phyloP scores from a whole-genome alignment of 2,113 vertebrate genomes.

The Helogale parvula region DNA sequence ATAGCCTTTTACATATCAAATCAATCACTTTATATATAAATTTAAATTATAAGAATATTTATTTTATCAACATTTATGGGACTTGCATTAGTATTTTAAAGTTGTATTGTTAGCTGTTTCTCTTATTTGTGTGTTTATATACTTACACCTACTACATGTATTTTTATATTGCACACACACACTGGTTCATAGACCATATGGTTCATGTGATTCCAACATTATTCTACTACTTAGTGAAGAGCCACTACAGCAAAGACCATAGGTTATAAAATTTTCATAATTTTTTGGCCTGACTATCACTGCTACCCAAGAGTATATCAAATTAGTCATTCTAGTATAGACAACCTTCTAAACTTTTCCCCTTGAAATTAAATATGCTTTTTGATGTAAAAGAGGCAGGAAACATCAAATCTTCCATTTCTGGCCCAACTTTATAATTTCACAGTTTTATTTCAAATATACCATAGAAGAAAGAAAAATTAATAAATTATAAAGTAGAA shows the following conservation, averaged over 20 bases:
- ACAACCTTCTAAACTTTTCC: conserved; percentile 60
- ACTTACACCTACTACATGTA: not conserved
- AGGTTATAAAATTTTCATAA: conserved; percentile 69
- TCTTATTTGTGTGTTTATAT: not conserved
- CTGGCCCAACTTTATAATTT: conserved; percentile 38
- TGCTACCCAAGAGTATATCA: conserved; percentile 53
- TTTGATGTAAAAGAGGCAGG: conserved; percentile 51
- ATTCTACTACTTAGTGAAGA: conserved; percentile 21
- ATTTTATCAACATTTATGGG: conserved; percentile 17
- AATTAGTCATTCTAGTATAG: conserved; percentile 63
- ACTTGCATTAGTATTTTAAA: conserved; percentile 6
- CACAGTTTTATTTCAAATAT: conserved; percentile 51
- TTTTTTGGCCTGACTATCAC: conserved; percentile 57
- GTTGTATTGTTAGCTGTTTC: not conserved
- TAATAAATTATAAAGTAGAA: conserved; percentile 60
- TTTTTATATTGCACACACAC: not conserved
- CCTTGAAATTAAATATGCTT: conserved; percentile 63
- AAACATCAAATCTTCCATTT: conserved; percentile 63
- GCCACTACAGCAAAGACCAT: conserved; percentile 41
- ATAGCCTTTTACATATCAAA: conserved; percentile 32
- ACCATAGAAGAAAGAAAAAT: conserved; percentile 48
- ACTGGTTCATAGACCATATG: conserved; percentile 13
- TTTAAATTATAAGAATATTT: conserved; percentile 12
- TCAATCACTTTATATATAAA: not conserved
- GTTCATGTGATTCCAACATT: conserved; percentile 36